These are phyloP conservation scores for Chironomus riparius DNA, from an alignment of 2,888 invertebrate genomes.

Conservation along the genomic window DNA sequence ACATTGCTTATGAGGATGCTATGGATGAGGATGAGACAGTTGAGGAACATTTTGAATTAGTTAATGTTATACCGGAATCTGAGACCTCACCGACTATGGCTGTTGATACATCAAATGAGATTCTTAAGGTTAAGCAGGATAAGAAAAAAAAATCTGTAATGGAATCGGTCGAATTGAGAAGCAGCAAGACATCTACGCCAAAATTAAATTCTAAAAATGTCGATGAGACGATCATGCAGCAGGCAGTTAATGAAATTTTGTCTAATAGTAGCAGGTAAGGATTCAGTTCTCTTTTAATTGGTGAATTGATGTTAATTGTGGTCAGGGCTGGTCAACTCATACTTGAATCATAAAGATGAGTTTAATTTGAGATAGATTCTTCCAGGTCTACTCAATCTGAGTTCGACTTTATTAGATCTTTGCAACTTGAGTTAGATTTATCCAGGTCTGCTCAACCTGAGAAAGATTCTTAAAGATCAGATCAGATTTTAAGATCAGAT, in stretches of 20 bases:
- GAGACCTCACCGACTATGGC: not conserved
- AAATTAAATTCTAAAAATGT: not conserved
- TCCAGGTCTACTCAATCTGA: too few species aligned
- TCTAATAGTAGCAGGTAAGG: not conserved
- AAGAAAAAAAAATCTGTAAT: not conserved
- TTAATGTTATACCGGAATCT: not conserved
- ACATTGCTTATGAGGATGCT: not conserved
- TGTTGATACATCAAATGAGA: not conserved
- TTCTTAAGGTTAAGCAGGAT: not conserved
- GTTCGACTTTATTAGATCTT: too few species aligned
- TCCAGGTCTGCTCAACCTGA: too few species aligned
- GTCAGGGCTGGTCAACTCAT: too few species aligned
- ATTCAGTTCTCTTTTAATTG: too few species aligned
- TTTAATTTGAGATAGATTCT: too few species aligned
- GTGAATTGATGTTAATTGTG: too few species aligned
- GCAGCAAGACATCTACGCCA: not conserved
- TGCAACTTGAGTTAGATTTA: too few species aligned
- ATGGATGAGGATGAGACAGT: conserved; percentile 1
- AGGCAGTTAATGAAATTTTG: not conserved
- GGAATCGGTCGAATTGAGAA: not conserved
- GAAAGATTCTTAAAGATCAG: too few species aligned
- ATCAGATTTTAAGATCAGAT: too few species aligned
- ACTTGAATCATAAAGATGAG: too few species aligned
- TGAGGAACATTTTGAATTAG: not conserved
- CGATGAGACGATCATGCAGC: conserved; percentile 1